Evolutionary conservation across 2,888 invertebrate species (phyloP).

Genomic region (Noctuana brunneofusca): DNA sequence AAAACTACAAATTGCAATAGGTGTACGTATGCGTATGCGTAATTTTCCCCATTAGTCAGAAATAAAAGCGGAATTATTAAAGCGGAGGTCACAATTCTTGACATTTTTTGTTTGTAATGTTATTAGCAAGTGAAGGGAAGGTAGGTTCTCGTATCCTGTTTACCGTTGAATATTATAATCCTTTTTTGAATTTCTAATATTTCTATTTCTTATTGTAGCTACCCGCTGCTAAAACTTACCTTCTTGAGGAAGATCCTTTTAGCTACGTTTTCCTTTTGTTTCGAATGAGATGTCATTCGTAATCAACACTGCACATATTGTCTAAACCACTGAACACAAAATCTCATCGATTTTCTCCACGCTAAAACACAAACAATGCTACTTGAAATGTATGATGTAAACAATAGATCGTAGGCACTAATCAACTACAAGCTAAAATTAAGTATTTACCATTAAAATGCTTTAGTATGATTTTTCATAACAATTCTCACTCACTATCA

Average conservation of each 20-base stretch:
- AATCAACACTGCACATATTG: conserved; percentile 79
- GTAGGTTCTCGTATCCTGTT: neutral
- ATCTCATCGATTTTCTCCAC: conserved; percentile 60
- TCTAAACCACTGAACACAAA: conserved; percentile 57
- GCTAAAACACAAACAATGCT: conserved; percentile 50
- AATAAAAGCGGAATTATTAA: conserved; percentile 42
- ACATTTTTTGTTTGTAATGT: conserved; percentile 69
- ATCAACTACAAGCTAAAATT: conserved; percentile 53
- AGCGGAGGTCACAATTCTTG: conserved; percentile 75
- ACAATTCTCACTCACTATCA: conserved; percentile 43
- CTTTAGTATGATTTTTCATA: conserved; percentile 52
- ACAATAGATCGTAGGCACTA: conserved; percentile 48
- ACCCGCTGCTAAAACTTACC: conserved; percentile 52
- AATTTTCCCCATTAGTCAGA: neutral
- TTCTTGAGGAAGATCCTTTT: conserved; percentile 42
- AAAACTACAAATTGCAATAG: neutral
- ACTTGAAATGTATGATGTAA: conserved; percentile 45
- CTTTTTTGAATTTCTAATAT: neutral
- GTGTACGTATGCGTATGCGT: neutral
- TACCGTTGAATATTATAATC: neutral
- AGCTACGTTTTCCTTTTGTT: conserved; percentile 72
- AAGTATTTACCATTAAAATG: conserved; percentile 36
- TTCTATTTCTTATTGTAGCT: neutral
- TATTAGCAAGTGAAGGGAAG: conserved; percentile 60
- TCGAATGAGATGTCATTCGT: conserved; percentile 74